Conservation (phyloP, 2,797 vertebrate genomes). For the Hoplostethus mediterraneus region DNA sequence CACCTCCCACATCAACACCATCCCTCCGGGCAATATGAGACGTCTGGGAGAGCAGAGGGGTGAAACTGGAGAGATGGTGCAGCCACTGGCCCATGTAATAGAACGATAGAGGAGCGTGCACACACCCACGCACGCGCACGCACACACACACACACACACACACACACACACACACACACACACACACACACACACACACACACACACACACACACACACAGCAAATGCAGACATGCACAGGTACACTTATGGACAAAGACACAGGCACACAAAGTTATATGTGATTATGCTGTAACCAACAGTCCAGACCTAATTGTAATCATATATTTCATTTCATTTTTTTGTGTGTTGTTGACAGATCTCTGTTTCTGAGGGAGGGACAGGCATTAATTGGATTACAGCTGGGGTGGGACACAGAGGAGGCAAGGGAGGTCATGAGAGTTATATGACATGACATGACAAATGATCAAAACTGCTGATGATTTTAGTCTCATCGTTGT, state of each 20-base stretch:
- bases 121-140: slow-evolving; percentile 29
- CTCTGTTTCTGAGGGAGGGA: too few species aligned
- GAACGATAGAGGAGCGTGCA: slow-evolving; percentile 76
- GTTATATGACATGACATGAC: background rate
- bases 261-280: too few species aligned
- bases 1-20: slow-evolving; percentile 73
- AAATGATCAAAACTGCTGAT: background rate
- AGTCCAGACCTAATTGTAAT: slow-evolving; percentile 30
- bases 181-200: slow-evolving; percentile 2
- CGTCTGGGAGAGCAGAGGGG: slow-evolving; percentile 80
- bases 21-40: slow-evolving; percentile 79
- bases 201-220: slow-evolving; percentile 1
- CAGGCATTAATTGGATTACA: too few species aligned
- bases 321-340: background rate
- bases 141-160: slow-evolving; percentile 27
- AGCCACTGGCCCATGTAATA: slow-evolving; percentile 84
- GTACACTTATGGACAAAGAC: too few species aligned
- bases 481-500: too few species aligned
- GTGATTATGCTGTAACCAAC: slow-evolving; percentile 4
- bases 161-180: slow-evolving; percentile 18
- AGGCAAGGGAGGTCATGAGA: too few species aligned
- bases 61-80: slow-evolving; percentile 79
- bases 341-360: background rate
- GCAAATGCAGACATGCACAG: too few species aligned
- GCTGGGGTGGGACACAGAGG: too few species aligned